Percentiles rank a stretch among this genome's conserved stretches.
These are phyloP conservation scores for Natator depressus DNA, from an alignment of 2,113 vertebrate species.

Conservation along the genomic window DNA sequence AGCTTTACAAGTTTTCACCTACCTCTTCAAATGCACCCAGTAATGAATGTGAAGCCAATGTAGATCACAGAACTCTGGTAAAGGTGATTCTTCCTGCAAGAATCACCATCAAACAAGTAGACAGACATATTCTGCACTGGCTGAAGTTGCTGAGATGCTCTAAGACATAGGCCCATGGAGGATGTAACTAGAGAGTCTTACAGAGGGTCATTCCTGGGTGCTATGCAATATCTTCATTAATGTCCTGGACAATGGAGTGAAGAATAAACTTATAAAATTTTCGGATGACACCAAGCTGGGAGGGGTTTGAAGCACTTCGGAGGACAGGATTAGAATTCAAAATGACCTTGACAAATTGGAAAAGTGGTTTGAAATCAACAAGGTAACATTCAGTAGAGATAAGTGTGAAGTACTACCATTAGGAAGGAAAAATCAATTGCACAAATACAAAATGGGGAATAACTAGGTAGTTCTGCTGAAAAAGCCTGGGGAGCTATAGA, in stretches of 20 bases:
- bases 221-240: not conserved
- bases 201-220: not conserved
- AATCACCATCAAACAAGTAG: not conserved
- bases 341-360: not conserved
- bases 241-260: not conserved
- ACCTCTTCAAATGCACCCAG: not conserved
- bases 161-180: not conserved
- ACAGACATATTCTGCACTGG: not conserved
- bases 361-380: not conserved
- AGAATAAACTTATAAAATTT: not conserved
- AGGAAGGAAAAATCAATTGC: not conserved
- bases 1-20: not conserved
- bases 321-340: not conserved
- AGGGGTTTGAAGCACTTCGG: not conserved
- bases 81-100: not conserved
- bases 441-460: not conserved
- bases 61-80: not conserved
- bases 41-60: not conserved
- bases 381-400: not conserved
- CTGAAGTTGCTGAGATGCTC: not conserved
- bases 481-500: not conserved
- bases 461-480: not conserved
- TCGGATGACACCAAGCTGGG: not conserved
- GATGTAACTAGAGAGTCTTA: not conserved
- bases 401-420: not conserved